A percentile compares a stretch with the other conserved stretches of the same genome.
phyloP scores from a whole-genome alignment of 2,797 vertebrate species.

The Triplophysa bombifrons region DNA sequence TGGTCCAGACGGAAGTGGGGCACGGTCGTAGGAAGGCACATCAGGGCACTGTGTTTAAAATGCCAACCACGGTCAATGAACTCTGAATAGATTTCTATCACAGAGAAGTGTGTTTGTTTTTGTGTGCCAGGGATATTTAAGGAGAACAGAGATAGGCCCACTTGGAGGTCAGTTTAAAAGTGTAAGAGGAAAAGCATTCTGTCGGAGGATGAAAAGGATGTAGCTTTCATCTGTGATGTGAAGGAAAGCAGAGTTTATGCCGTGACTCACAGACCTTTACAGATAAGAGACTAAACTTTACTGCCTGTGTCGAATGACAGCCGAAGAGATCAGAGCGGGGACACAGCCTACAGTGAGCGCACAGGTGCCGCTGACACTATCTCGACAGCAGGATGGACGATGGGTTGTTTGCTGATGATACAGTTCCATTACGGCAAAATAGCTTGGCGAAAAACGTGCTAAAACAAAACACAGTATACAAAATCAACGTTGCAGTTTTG shows the following conservation, averaged over 20 bases:
- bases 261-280: constrained; percentile 22
- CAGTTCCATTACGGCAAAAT: not conserved
- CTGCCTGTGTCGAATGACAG: constrained; percentile 6
- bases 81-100: constrained; percentile 40
- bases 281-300: constrained; percentile 36
- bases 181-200: constrained; percentile 37
- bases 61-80: constrained; percentile 29
- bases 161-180: not conserved
- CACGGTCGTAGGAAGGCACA: not conserved
- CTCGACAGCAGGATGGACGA: not conserved
- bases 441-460: too few relatives aligned
- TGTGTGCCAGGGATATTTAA: constrained; percentile 17
- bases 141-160: constrained; percentile 9
- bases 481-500: too few relatives aligned
- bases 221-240: constrained; percentile 23
- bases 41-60: constrained; percentile 13
- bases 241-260: constrained; percentile 34
- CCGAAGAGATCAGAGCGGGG: not conserved
- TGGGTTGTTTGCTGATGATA: not conserved
- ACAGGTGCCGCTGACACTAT: not conserved
- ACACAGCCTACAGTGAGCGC: not conserved
- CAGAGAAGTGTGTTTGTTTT: constrained; percentile 13
- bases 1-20: not conserved
- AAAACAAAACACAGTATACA: too few relatives aligned
- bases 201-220: constrained; percentile 37